Percentiles rank a stretch among this genome's conserved stretches.
Conservation (phyloP, 2,113 vertebrate species). For the Dendrocopos noguchii region DNA sequence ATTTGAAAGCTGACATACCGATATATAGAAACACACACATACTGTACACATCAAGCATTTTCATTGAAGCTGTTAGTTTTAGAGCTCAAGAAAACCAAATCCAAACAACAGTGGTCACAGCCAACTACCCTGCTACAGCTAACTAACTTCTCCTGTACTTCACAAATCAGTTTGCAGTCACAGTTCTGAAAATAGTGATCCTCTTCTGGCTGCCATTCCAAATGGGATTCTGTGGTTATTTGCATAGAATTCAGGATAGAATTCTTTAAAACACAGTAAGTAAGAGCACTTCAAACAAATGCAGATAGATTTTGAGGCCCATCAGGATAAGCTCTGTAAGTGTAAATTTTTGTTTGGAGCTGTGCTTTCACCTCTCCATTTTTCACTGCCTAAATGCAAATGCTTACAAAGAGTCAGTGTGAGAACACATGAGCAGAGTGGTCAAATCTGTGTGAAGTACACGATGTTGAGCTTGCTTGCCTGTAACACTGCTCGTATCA, state of each 20-base stretch:
- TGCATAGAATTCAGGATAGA: background rate
- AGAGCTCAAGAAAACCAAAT: background rate
- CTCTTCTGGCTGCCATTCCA: background rate
- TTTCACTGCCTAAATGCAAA: background rate
- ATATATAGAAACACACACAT: background rate
- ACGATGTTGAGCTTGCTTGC: background rate
- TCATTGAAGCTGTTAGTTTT: background rate
- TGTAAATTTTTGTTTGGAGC: background rate
- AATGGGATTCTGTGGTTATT: background rate
- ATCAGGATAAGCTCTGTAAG: background rate
- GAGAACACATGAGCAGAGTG: background rate
- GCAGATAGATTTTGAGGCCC: background rate
- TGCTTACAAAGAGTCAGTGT: background rate
- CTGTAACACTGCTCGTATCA: rapidly evolving
- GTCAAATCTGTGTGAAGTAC: background rate
- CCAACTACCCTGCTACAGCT: background rate
- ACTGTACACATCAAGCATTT: background rate
- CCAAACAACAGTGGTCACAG: background rate
- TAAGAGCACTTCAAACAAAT: background rate
- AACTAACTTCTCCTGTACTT: background rate
- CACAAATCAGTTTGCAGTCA: background rate
- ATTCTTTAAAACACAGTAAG: background rate
- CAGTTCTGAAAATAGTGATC: background rate
- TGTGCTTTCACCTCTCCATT: background rate
- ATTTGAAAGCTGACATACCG: background rate